Percentiles rank a stretch among this genome's conserved stretches.
Conservation (phyloP, 2,888 invertebrate genomes). For the Patella pellucida region DNA sequence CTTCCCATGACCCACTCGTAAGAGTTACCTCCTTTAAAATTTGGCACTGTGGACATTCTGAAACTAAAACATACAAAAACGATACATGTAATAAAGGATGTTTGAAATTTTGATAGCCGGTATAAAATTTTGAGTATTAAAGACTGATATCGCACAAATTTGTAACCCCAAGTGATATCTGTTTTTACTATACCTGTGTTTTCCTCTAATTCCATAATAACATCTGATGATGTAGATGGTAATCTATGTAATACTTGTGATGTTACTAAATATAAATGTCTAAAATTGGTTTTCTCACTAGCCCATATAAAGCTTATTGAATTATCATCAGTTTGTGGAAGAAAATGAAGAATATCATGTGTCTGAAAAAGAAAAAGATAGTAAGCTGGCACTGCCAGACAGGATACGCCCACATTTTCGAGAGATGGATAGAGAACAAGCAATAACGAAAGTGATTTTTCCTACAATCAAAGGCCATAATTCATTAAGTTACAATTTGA, state of each 20-base stretch:
- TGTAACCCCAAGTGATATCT: too few relatives aligned
- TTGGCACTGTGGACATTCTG: conserved; percentile 27
- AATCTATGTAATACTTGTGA: conserved; percentile 30
- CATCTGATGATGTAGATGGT: conserved; percentile 3
- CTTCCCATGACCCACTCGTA: conserved; percentile 95
- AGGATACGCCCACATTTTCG: too few relatives aligned
- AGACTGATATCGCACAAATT: too few relatives aligned
- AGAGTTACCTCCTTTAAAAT: conserved; percentile 72
- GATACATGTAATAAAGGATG: background rate
- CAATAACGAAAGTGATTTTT: too few relatives aligned
- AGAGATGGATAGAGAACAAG: too few relatives aligned
- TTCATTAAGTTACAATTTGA: too few relatives aligned
- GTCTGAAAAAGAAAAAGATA: conserved; percentile 69
- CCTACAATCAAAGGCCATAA: too few relatives aligned
- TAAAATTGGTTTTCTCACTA: conserved; percentile 89
- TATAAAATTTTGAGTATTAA: too few relatives aligned
- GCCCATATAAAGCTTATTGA: conserved; percentile 86
- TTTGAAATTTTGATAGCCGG: too few relatives aligned
- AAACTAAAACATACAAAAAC: background rate
- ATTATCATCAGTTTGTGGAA: conserved; percentile 75
- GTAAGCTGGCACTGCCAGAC: too few relatives aligned
- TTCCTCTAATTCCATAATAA: conserved; percentile 26
- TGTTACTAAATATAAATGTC: conserved; percentile 81
- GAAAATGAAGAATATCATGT: conserved; percentile 89
- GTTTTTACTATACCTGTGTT: background rate